Percentiles rank a stretch among this genome's conserved stretches.
These are phyloP conservation scores for Aspidiotus rigidus DNA, from an alignment of 2,888 invertebrate species.

Conservation along the genomic window DNA sequence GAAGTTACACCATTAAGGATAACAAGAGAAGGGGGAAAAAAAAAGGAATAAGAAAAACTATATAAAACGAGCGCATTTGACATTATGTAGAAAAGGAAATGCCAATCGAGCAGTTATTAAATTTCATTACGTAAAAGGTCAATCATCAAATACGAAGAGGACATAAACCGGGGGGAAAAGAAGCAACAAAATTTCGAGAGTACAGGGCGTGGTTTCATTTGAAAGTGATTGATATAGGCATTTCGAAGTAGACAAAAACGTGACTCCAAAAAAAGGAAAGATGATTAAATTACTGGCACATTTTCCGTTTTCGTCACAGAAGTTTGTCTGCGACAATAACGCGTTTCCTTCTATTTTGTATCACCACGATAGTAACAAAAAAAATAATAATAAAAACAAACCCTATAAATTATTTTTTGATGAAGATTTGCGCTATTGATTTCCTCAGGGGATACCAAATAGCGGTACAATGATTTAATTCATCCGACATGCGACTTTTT, in stretches of 20 bases:
- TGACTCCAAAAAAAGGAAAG: neutral
- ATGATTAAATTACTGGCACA: neutral
- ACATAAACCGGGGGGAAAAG: neutral
- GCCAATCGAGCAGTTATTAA: conserved; percentile 21
- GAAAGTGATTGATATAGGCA: conserved; percentile 21
- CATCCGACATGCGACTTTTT: no score
- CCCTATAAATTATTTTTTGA: no score
- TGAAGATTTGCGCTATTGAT: no score
- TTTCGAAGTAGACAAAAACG: neutral
- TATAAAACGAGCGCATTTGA: conserved; percentile 5
- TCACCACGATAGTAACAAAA: no score
- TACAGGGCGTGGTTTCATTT: conserved; percentile 27
- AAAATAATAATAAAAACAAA: no score
- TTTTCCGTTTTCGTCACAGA: no score
- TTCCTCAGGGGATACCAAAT: no score
- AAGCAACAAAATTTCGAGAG: conserved; percentile 14
- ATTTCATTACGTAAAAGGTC: conserved; percentile 31
- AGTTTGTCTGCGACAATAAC: no score
- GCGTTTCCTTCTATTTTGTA: no score
- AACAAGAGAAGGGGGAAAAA: no score
- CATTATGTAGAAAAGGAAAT: conserved; percentile 22
- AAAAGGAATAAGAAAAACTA: neutral
- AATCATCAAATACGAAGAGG: neutral
- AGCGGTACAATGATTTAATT: no score
- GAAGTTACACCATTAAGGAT: no score